A percentile compares a stretch with the other conserved stretches of the same genome.
These are phyloP conservation scores for Heliconius himera DNA, from an alignment of 1,140 invertebrate genomes.

Conservation along the genomic window DNA sequence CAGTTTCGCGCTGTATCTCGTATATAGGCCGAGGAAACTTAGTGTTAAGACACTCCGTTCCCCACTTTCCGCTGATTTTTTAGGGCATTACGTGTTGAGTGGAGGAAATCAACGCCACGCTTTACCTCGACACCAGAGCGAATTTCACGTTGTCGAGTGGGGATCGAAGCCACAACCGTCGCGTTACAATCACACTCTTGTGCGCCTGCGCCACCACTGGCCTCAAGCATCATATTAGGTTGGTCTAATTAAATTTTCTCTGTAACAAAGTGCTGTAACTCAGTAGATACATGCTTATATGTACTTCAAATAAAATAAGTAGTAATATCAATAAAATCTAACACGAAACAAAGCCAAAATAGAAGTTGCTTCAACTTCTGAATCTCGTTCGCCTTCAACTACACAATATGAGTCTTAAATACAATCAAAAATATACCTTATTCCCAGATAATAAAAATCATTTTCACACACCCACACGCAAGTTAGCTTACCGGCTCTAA, in stretches of 20 bases:
- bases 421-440: conserved; percentile 51
- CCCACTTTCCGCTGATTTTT: too few relatives aligned
- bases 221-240: not conserved
- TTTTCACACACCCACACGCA: conserved; percentile 38
- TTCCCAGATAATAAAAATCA: conserved; percentile 41
- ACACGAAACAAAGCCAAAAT: conserved; percentile 25
- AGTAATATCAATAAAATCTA: conserved; percentile 24
- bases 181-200: too few relatives aligned
- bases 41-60: too few relatives aligned
- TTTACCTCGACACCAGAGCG: too few relatives aligned
- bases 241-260: not conserved
- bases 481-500: conserved; percentile 58
- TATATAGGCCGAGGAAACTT: too few relatives aligned
- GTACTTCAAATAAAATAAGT: not conserved
- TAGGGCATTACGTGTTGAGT: too few relatives aligned
- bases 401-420: conserved; percentile 42
- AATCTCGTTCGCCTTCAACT: conserved; percentile 72
- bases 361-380: conserved; percentile 45
- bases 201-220: too few relatives aligned
- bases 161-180: too few relatives aligned
- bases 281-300: not conserved
- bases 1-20: too few relatives aligned
- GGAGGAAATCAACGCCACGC: too few relatives aligned
- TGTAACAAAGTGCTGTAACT: not conserved
- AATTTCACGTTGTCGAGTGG: too few relatives aligned